Conservation (phyloP, 2,797 vertebrate species). For the Eremophila alpestris region DNA sequence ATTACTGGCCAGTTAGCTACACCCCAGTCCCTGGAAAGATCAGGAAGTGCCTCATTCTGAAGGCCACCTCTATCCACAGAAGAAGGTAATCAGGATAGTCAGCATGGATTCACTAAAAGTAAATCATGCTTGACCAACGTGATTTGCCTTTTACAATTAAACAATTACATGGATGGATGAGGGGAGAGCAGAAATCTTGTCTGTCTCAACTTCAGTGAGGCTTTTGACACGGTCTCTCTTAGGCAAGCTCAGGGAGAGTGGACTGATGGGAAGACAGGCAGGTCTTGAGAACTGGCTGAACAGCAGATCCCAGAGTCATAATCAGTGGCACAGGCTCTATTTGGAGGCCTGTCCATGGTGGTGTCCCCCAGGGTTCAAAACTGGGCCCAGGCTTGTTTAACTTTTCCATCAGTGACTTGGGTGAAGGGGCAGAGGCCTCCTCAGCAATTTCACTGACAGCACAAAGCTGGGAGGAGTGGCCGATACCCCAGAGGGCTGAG, state of each 20-base stretch:
- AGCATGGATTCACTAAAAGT: neutral
- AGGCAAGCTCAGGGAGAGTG: neutral
- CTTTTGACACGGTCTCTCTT: neutral
- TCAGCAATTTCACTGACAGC: neutral
- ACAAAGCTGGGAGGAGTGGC: neutral
- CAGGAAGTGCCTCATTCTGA: neutral
- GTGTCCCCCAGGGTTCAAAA: neutral
- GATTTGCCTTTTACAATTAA: neutral
- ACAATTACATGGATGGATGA: accelerated
- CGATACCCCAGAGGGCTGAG: neutral
- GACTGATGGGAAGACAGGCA: neutral
- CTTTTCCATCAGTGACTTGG: neutral
- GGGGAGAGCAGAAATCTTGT: neutral
- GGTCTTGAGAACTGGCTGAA: neutral
- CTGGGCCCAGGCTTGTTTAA: neutral
- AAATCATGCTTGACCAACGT: neutral
- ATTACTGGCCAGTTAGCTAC: neutral
- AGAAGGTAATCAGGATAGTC: neutral
- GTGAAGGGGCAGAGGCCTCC: neutral
- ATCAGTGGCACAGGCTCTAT: neutral
- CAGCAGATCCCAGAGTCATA: neutral
- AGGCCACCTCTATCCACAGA: neutral
- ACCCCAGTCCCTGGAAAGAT: neutral
- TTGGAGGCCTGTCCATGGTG: accelerated
- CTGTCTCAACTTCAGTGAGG: neutral